Base-by-base conservation (phyloP, 2,888 invertebrate species). In the Thecophora atra region DNA sequence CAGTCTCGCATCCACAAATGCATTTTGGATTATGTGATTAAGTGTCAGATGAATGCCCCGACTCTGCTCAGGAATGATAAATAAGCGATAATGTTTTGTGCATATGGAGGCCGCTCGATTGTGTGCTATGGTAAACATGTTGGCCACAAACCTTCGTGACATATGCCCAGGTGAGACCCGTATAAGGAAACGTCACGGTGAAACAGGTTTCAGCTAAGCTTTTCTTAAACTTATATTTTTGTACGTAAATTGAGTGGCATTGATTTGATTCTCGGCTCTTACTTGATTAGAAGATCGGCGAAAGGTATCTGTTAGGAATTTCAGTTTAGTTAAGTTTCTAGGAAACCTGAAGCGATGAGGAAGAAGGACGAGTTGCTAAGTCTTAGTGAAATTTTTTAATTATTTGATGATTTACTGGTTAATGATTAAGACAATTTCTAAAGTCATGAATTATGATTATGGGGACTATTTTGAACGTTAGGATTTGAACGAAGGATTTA, bases 41-140 rank as follows among this genome's bases (percentile, higher is more conserved):
- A 26, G 70, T 62, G 62, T 62, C 70, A 60, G 63, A 63, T 63
- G 51, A 70, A 70, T 63, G 70, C 70, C 11, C 26, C 68, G 58
- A n/a, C 58, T 37, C 47, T 64, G 47, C 44, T 47, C 24, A 47
- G 2, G 24, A 70, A 63, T 73, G 77, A 76, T 77, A 76, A 77
- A 77, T 74, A 76, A 75, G 77, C 77, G 76, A 77, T 77, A 77
- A 75, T 75, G 76, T 76, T 76, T 75, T 73, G 74, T 75, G 76
- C 74, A 75, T 76, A 76, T 76, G 77, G 76, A 75, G 76, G 47
- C 47, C 47, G 47, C 47, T 47, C n/a, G 72, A 74, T 77, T 76
- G 71, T 58, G 68, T 15, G 26, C 24, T 56, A 21, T 11, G 21
- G 1, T n/a, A 15, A 13, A n/a, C 19, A 6, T 56, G 26, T 63